phyloP scores from a whole-genome alignment of 2,888 invertebrate species.

The Lasioglossum vierecki region DNA sequence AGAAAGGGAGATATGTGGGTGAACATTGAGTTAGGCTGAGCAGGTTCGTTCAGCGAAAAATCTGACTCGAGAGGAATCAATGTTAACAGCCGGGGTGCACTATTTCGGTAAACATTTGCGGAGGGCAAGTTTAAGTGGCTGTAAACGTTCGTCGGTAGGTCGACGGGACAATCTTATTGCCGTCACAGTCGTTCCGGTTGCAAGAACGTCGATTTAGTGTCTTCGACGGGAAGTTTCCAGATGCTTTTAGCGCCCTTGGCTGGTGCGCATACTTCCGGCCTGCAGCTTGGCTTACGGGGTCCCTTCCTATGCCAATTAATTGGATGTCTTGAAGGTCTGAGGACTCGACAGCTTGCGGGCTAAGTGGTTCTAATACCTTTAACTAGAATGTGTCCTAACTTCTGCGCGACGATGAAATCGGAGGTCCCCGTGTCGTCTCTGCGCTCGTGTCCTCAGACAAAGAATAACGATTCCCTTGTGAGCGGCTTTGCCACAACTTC shows the following conservation, averaged over 20 bases:
- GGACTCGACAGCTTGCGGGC: constrained; percentile 79
- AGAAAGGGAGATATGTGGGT: too few species aligned
- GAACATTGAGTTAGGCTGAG: neutral
- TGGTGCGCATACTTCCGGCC: constrained; percentile 66
- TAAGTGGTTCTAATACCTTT: constrained; percentile 82
- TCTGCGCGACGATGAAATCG: constrained; percentile 45
- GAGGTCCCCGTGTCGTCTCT: constrained; percentile 6
- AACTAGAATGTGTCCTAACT: constrained; percentile 75
- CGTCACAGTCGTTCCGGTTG: constrained; percentile 46
- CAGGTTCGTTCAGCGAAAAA: neutral
- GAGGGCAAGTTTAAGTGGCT: constrained; percentile 22
- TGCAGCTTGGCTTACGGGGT: constrained; percentile 64
- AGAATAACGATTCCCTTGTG: constrained; percentile 13
- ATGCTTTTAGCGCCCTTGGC: constrained; percentile 68
- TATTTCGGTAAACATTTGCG: neutral
- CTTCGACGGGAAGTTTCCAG: constrained; percentile 67
- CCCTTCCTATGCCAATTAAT: constrained; percentile 79
- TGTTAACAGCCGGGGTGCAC: neutral
- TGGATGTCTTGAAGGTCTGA: constrained; percentile 74
- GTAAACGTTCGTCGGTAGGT: constrained; percentile 46
- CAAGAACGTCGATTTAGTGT: constrained; percentile 60
- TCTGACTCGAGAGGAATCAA: neutral
- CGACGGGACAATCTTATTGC: constrained; percentile 44
- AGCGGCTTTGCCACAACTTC: neutral
- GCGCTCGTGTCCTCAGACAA: neutral